phyloP scores from a whole-genome alignment of 2,797 vertebrate genomes.

The Hafferia zeledoni region DNA sequence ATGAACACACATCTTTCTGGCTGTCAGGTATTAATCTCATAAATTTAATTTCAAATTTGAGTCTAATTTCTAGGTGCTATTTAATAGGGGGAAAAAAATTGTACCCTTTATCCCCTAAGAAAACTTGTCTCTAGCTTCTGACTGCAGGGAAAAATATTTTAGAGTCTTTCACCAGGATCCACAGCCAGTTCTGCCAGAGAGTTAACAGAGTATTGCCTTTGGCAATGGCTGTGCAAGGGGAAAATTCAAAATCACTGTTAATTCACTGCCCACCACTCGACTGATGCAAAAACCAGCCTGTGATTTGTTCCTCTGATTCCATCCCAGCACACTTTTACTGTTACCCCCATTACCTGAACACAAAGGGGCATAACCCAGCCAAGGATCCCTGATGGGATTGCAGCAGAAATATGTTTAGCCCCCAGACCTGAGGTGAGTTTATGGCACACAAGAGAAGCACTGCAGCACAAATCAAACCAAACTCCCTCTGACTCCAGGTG shows the following conservation, averaged over 20 bases:
- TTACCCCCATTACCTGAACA: background rate
- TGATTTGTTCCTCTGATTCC: background rate
- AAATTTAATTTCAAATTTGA: background rate
- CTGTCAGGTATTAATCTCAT: background rate
- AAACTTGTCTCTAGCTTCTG: background rate
- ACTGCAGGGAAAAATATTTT: background rate
- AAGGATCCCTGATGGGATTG: background rate
- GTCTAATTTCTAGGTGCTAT: background rate
- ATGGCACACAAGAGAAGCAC: background rate
- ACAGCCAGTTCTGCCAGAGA: background rate
- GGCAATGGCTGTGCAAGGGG: background rate
- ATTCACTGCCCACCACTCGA: background rate
- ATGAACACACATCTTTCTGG: accelerated
- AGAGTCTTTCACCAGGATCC: background rate
- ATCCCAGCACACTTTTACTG: background rate
- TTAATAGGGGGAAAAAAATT: background rate
- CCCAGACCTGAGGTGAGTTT: background rate
- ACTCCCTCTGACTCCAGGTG: background rate
- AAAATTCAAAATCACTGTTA: background rate
- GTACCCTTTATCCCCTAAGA: background rate
- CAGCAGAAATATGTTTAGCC: background rate
- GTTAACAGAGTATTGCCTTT: background rate
- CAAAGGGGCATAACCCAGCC: background rate
- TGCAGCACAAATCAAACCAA: background rate
- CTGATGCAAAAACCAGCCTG: background rate